Evolutionary conservation across 2,888 invertebrate species (phyloP).

Genomic region (Acronicta psi): DNA sequence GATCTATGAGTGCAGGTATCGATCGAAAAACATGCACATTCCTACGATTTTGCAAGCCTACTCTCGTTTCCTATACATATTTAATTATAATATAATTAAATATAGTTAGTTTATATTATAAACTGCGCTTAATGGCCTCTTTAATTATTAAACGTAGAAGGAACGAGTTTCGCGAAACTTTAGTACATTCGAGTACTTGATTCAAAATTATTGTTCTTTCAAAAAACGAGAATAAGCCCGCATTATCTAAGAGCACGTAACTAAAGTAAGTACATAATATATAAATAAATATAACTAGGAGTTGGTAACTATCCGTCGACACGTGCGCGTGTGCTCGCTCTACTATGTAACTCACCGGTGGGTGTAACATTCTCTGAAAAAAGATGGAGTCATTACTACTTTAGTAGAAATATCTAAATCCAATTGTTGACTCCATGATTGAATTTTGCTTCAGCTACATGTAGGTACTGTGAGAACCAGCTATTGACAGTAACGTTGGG

Average conservation of each 20-base stretch:
- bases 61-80: constrained; percentile 8
- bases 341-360: constrained; percentile 85
- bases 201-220: too few relatives aligned
- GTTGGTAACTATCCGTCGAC: constrained; percentile 50
- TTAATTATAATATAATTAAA: too few relatives aligned
- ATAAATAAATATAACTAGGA: constrained; percentile 33
- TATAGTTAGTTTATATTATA: too few relatives aligned
- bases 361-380: constrained; percentile 89
- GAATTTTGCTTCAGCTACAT: constrained; percentile 74
- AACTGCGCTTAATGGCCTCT: too few relatives aligned
- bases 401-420: constrained; percentile 72
- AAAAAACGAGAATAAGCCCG: constrained; percentile 24
- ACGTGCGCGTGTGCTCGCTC: constrained; percentile 78
- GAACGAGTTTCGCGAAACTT: too few relatives aligned
- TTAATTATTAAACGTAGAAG: too few relatives aligned
- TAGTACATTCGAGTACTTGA: too few relatives aligned
- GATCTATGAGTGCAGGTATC: too few relatives aligned
- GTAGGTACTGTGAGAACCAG: constrained; percentile 43
- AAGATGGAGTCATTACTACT: constrained; percentile 88
- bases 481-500: constrained; percentile 53
- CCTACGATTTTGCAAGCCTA: constrained; percentile 1
- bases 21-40: constrained; percentile 40
- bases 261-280: constrained; percentile 27
- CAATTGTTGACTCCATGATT: constrained; percentile 85
- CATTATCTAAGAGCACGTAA: constrained; percentile 25